phyloP scores from a whole-genome alignment of 35 echinoderm and acorn worm genomes.

The Heliocidaris tuberculata region DNA sequence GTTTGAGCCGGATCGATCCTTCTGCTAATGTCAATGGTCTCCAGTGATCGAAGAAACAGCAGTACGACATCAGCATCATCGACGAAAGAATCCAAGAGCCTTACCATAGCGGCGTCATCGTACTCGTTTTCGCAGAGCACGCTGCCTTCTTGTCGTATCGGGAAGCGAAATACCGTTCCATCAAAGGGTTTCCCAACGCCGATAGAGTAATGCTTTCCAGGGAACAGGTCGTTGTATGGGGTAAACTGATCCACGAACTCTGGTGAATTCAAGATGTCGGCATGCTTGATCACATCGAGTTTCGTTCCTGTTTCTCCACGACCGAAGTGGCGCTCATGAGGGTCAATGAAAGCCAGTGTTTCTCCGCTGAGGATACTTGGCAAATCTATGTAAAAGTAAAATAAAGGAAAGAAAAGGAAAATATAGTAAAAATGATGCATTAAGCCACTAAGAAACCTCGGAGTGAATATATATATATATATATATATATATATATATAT shows the following conservation, averaged over 20 bases:
- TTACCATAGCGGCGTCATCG: conserved; percentile 39
- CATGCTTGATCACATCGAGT: background rate
- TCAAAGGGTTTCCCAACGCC: background rate
- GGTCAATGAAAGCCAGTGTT: conserved; percentile 65
- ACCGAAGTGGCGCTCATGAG: conserved; percentile 22
- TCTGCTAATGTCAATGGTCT: conserved; percentile 52
- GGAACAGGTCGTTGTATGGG: conserved; percentile 63
- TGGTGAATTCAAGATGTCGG: background rate
- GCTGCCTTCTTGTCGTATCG: conserved; percentile 55
- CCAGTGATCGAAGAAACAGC: conserved; percentile 76
- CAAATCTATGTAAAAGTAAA: conserved; percentile 54
- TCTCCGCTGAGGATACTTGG: conserved; percentile 70
- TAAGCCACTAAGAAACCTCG: too few species aligned
- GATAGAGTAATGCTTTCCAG: conserved; percentile 8
- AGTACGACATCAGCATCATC: conserved; percentile 66
- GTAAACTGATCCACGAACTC: conserved; percentile 59
- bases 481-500: too few species aligned
- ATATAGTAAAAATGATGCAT: too few species aligned
- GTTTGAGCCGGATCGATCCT: background rate
- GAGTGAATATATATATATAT: too few species aligned
- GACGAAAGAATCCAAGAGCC: conserved; percentile 66
- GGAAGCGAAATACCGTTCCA: conserved; percentile 87
- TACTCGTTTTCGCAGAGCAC: conserved; percentile 49
- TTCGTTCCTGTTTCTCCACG: background rate
- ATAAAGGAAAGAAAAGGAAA: too few species aligned